phyloP scores from a whole-genome alignment of 2,113 vertebrate species.

The Salminus brasiliensis region DNA sequence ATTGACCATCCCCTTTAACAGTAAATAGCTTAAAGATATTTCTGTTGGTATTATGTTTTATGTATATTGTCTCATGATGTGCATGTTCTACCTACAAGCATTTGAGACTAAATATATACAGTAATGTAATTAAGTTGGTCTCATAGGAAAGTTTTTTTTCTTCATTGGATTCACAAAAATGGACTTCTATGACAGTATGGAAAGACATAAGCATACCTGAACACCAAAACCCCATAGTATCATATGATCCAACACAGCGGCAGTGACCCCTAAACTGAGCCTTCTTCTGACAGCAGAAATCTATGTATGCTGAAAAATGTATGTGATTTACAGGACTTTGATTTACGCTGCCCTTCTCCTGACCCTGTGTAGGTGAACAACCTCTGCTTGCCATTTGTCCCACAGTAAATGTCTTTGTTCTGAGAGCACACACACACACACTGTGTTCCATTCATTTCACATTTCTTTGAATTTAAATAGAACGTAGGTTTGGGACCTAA shows the following conservation, averaged over 20 bases:
- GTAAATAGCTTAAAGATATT: not conserved
- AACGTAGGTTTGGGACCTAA: too few species aligned
- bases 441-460: not conserved
- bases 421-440: not conserved
- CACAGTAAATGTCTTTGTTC: not conserved
- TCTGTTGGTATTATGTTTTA: not conserved
- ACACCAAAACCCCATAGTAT: not conserved
- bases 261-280: not conserved
- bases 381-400: not conserved
- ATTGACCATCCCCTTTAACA: not conserved
- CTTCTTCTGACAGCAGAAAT: slow-evolving; percentile 14
- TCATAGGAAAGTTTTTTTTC: not conserved
- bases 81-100: not conserved
- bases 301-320: not conserved
- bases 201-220: not conserved
- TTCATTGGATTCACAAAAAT: not conserved
- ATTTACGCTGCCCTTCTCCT: not conserved
- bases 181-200: not conserved
- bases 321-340: slow-evolving; percentile 11
- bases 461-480: not conserved
- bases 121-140: not conserved
- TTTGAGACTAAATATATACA: not conserved
- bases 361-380: not conserved
- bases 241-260: slow-evolving; percentile 1
- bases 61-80: not conserved